These are phyloP conservation scores for Hylaeus anthracinus DNA, from an alignment of 1,140 invertebrate genomes.

Conservation along the genomic window DNA sequence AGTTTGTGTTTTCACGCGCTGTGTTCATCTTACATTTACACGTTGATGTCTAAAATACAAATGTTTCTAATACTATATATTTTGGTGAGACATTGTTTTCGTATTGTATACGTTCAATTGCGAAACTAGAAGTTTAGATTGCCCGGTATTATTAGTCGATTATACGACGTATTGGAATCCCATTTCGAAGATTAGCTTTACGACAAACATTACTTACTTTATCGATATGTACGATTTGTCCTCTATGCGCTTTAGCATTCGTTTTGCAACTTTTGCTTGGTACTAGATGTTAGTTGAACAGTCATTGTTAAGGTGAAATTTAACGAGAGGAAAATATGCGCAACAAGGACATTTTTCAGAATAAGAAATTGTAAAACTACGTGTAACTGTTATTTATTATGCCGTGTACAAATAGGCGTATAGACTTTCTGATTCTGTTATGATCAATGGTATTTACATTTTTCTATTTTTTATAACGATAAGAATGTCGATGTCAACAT, in stretches of 20 bases:
- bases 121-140: constrained; percentile 5
- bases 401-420: constrained; percentile 1
- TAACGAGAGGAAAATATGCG: background rate
- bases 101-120: background rate
- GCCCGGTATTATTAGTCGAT: constrained; percentile 23
- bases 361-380: constrained; percentile 15
- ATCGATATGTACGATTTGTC: background rate
- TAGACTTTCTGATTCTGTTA: constrained; percentile 10
- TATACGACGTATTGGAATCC: background rate
- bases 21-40: constrained; percentile 33
- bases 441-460: constrained; percentile 16
- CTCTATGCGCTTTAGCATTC: constrained; percentile 20
- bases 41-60: background rate
- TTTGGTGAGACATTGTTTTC: constrained; percentile 7
- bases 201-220: constrained; percentile 1
- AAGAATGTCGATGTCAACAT: background rate
- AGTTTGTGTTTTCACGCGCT: constrained; percentile 22
- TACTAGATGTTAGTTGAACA: background rate
- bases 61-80: constrained; percentile 5
- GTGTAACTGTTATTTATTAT: constrained; percentile 7
- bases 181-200: background rate
- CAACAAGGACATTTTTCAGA: constrained; percentile 23
- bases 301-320: constrained; percentile 11
- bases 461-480: constrained; percentile 35
- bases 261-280: constrained; percentile 23